These are phyloP conservation scores for Pampusana beccarii DNA, from an alignment of 2,113 vertebrate genomes.

Conservation along the genomic window DNA sequence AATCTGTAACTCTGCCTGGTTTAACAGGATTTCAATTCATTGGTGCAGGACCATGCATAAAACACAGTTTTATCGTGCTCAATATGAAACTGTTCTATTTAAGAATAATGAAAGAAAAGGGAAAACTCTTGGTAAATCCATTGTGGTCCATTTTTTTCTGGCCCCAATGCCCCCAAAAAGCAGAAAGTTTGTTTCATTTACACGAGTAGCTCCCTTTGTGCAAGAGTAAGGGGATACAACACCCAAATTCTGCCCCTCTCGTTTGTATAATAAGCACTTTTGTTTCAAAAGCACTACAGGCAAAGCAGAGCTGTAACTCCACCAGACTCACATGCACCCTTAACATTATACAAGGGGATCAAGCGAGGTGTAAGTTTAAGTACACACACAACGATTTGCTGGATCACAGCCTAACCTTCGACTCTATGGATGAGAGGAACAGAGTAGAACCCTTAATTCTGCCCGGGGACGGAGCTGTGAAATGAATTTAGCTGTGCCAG, in stretches of 20 bases:
- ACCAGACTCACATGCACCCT: not conserved
- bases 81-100: not conserved
- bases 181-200: not conserved
- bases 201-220: fast-evolving
- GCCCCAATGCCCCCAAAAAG: fast-evolving
- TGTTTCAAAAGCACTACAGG: not conserved
- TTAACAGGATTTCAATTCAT: not conserved
- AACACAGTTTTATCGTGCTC: not conserved
- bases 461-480: not conserved
- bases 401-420: not conserved
- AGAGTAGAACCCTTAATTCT: not conserved
- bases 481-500: not conserved
- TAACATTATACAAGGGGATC: not conserved
- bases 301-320: not conserved
- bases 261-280: not conserved
- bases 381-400: fast-evolving
- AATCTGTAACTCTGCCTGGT: not conserved
- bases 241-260: not conserved
- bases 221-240: not conserved
- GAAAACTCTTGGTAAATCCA: not conserved
- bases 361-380: not conserved
- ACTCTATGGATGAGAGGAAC: not conserved
- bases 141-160: not conserved
- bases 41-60: not conserved
- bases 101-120: not conserved